These are phyloP conservation scores for Danaus plexippus DNA, from an alignment of 1,140 invertebrate species.

Conservation along the genomic window DNA sequence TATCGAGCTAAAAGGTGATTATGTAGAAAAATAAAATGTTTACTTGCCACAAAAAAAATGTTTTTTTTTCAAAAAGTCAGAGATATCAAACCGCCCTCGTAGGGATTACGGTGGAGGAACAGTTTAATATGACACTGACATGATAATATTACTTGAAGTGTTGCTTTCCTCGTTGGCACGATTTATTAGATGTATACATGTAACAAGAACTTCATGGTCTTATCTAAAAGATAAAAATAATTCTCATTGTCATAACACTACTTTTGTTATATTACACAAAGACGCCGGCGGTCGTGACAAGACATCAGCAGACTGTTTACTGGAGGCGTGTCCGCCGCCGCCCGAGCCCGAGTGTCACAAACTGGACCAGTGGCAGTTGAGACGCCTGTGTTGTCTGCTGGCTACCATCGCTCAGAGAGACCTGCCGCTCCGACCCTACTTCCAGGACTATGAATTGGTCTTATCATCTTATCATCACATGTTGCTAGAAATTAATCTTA, in stretches of 20 bases:
- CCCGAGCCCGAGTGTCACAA: conserved; percentile 66
- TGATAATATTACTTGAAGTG: too few relatives aligned
- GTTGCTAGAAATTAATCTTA: too few relatives aligned
- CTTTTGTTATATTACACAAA: conserved; percentile 6
- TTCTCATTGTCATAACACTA: background rate
- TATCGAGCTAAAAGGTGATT: too few relatives aligned
- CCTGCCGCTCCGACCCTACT: conserved; percentile 77
- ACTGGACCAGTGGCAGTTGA: conserved; percentile 72
- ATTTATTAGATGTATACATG: too few relatives aligned
- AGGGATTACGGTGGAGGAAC: too few relatives aligned
- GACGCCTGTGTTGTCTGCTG: conserved; percentile 75
- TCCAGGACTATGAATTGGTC: conserved; percentile 83
- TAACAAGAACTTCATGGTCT: background rate
- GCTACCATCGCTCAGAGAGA: conserved; percentile 77
- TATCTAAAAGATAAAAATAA: background rate
- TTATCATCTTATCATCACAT: too few relatives aligned
- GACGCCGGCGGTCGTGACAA: conserved; percentile 39
- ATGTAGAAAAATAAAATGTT: too few relatives aligned
- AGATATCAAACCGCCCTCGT: too few relatives aligned
- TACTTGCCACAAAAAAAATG: too few relatives aligned
- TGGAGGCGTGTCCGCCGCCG: conserved; percentile 63
- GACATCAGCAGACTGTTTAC: conserved; percentile 61
- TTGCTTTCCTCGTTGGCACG: too few relatives aligned
- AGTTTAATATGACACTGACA: too few relatives aligned
- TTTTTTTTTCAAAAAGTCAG: too few relatives aligned